Conservation (phyloP, 2,888 invertebrate genomes). For the Megaustenia siamemsis region DNA sequence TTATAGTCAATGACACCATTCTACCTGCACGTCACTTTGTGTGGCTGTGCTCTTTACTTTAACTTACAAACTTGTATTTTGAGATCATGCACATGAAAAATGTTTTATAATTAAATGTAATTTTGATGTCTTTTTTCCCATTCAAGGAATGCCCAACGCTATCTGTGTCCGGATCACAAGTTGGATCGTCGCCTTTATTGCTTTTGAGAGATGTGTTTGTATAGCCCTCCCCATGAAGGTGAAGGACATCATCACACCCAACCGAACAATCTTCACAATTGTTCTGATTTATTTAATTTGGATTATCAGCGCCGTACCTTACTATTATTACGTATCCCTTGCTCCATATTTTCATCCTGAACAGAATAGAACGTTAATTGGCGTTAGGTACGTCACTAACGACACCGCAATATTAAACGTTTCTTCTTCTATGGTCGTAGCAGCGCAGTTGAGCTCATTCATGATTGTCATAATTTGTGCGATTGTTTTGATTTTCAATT, state of each 20-base stretch:
- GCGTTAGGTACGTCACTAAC: conserved; percentile 11
- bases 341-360: neutral
- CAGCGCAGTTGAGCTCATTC: conserved; percentile 22
- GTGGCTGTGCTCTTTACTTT: no score
- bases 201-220: conserved; percentile 42
- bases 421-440: conserved; percentile 16
- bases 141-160: no score
- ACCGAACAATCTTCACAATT: conserved; percentile 24
- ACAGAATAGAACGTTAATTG: conserved; percentile 27
- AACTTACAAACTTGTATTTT: no score
- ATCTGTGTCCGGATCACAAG: no score
- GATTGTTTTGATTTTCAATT: conserved; percentile 1
- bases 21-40: no score
- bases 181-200: conserved; percentile 40
- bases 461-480: conserved; percentile 20
- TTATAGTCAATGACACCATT: no score
- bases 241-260: conserved; percentile 32
- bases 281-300: conserved; percentile 24
- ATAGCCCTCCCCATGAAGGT: conserved; percentile 40
- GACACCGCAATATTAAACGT: conserved; percentile 26
- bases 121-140: no score
- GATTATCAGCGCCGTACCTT: conserved; percentile 13
- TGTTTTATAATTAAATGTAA: no score
- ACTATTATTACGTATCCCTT: neutral
- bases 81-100: no score